Base-by-base conservation (phyloP, 1,140 invertebrate species). In the Leptonema lineaticorne region DNA sequence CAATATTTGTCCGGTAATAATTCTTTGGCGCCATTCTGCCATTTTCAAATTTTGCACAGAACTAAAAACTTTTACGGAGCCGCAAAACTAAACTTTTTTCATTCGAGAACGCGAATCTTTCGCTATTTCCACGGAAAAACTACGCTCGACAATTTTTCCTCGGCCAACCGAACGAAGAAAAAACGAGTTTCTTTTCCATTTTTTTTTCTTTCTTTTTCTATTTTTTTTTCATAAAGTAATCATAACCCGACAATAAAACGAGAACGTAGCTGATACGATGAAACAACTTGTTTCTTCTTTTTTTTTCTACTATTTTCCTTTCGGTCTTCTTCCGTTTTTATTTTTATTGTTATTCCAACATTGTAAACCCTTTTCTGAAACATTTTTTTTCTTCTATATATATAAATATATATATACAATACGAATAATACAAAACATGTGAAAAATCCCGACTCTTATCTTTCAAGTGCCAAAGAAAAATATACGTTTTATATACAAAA, bases 181-280 rank as follows among this genome's bases (percentile, higher is more conserved):
- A n/a, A n/a, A n/a, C n/a, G n/a, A n/a, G n/a, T n/a, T n/a, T n/a
- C n/a, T n/a, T n/a, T n/a, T n/a, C n/a, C n/a, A n/a, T n/a, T n/a
- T n/a, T n/a, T n/a, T n/a, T n/a, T n/a, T n/a, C n/a, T n/a, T n/a
- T n/a, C n/a, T n/a, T n/a, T n/a, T n/a, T n/a, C n/a, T n/a, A n/a
- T n/a, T 53, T 24, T 11, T 53, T 53, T 53, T 24, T 53, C 50
- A 53, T 53, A 53, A 53, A 53, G 50, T 24, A 53, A 53, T 53
- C 50, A 53, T 26, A 53, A 53, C 22, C 50, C 22, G 27, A 53
- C 50, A 24, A 53, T 53, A 53, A 53, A 53, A 24, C 11, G 37
- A 16, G 16, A n/a, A n/a, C n/a, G n/a, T n/a, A n/a, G n/a, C 37
- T 45, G 22, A 53, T 11, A 53, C 20, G 50, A 26, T 53, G 50